Conservation (phyloP, 2,888 invertebrate species). For the Andrena dorsata region DNA sequence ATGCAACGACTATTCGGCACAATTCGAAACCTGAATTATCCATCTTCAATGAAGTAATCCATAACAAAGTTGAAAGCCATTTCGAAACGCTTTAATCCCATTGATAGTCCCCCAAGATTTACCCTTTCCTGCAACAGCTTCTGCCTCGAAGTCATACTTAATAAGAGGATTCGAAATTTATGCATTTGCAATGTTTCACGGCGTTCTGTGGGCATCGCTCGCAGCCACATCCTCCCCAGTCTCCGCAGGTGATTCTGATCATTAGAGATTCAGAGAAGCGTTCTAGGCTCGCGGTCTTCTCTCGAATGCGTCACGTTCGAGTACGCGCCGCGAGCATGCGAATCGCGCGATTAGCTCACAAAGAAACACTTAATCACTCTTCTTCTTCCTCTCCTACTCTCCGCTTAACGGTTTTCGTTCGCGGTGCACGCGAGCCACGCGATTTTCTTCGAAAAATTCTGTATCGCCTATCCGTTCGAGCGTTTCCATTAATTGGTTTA, state of each 20-base stretch:
- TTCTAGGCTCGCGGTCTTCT: conserved; percentile 17
- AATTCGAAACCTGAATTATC: no score
- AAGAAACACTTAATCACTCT: conserved; percentile 71
- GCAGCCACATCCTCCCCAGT: conserved; percentile 29
- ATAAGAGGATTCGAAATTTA: not conserved
- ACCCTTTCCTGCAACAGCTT: no score
- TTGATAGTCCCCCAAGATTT: no score
- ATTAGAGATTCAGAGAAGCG: conserved; percentile 50
- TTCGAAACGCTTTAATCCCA: no score
- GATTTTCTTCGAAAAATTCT: conserved; percentile 21
- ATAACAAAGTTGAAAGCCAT: no score
- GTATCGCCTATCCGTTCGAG: conserved; percentile 1
- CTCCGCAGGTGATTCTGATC: conserved; percentile 37
- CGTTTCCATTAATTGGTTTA: conserved; percentile 26
- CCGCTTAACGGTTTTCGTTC: conserved; percentile 64
- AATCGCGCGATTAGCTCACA: conserved; percentile 70
- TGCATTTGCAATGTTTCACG: not conserved
- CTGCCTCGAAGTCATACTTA: not conserved
- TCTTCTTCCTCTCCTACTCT: conserved; percentile 44
- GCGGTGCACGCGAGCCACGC: conserved; percentile 38
- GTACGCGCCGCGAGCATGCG: conserved; percentile 57
- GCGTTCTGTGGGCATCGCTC: not conserved
- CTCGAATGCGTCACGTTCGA: conserved; percentile 56
- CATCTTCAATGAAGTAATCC: no score
- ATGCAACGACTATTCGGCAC: no score